Evolutionary conservation across 2,888 invertebrate species (phyloP).

Genomic region (Portevinia maculata): DNA sequence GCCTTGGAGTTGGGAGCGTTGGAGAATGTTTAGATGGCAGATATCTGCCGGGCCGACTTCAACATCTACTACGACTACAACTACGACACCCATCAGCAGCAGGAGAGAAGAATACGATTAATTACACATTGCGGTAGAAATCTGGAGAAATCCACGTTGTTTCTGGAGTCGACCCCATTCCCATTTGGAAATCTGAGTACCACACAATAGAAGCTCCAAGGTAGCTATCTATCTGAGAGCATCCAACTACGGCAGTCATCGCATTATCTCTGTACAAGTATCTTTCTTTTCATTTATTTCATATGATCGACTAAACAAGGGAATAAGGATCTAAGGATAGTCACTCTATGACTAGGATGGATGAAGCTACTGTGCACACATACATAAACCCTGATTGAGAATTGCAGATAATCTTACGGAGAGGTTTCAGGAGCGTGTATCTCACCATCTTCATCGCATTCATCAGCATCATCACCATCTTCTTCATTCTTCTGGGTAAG

Average conservation of each 20-base stretch:
- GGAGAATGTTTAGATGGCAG: slow-evolving; percentile 46
- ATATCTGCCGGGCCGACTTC: slow-evolving; percentile 5
- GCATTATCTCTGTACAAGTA: slow-evolving; percentile 65
- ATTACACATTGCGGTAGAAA: slow-evolving; percentile 63
- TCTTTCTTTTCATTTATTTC: slow-evolving; percentile 70
- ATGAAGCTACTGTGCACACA: slow-evolving; percentile 34
- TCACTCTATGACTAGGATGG: slow-evolving; percentile 59
- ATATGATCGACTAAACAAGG: slow-evolving; percentile 66
- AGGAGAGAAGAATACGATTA: slow-evolving; percentile 59
- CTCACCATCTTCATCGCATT: slow-evolving; percentile 69
- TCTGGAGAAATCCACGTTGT: slow-evolving; percentile 40
- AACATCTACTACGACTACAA: slow-evolving; percentile 9
- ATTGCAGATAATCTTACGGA: slow-evolving; percentile 23
- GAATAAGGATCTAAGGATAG: slow-evolving; percentile 69
- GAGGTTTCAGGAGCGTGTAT: slow-evolving; percentile 21
- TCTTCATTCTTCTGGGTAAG: slow-evolving; percentile 30
- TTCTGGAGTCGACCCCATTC: slow-evolving; percentile 24
- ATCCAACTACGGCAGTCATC: slow-evolving; percentile 45
- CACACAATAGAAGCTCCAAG: slow-evolving; percentile 55
- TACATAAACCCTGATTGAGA: slow-evolving; percentile 29
- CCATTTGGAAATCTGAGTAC: slow-evolving; percentile 52
- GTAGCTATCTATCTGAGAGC: slow-evolving; percentile 21
- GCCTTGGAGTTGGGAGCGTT: slow-evolving; percentile 23
- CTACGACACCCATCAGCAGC: slow-evolving; percentile 26
- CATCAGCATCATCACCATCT: slow-evolving; percentile 69